phyloP scores from a whole-genome alignment of 2,888 invertebrate species.

The Palloptera scutellata region DNA sequence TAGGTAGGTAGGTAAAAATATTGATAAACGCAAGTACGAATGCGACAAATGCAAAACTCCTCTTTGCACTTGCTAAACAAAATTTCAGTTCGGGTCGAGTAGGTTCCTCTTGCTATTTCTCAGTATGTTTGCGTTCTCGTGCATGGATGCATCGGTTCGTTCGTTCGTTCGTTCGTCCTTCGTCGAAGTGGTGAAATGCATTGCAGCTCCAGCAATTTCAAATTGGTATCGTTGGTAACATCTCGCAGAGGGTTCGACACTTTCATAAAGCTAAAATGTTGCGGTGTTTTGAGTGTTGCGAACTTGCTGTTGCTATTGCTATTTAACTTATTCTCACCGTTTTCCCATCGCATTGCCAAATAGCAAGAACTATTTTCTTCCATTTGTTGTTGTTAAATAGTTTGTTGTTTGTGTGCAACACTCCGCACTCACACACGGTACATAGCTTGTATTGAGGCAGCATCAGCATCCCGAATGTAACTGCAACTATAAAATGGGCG shows the following conservation, averaged over 20 bases:
- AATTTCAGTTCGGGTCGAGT: constrained; percentile 15
- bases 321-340: not conserved
- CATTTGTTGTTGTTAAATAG: not conserved
- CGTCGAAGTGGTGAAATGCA: too few relatives aligned
- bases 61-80: constrained; percentile 26
- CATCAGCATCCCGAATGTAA: not conserved
- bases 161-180: too few relatives aligned
- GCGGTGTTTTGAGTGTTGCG: constrained; percentile 1
- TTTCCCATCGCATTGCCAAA: constrained; percentile 1
- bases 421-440: too few relatives aligned
- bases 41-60: too few relatives aligned
- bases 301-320: not conserved
- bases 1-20: not conserved
- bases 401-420: not conserved
- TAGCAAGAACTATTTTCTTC: not conserved
- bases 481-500: not conserved
- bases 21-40: too few relatives aligned
- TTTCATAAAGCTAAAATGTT: not conserved
- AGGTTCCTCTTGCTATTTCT: too few relatives aligned
- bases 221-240: too few relatives aligned
- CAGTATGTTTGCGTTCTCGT: too few relatives aligned
- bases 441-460: not conserved
- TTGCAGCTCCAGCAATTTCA: too few relatives aligned
- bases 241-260: not conserved
- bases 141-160: too few relatives aligned